Evolutionary conservation across 2,113 vertebrate genomes (phyloP).

Genomic region (Calidris pugnax): DNA sequence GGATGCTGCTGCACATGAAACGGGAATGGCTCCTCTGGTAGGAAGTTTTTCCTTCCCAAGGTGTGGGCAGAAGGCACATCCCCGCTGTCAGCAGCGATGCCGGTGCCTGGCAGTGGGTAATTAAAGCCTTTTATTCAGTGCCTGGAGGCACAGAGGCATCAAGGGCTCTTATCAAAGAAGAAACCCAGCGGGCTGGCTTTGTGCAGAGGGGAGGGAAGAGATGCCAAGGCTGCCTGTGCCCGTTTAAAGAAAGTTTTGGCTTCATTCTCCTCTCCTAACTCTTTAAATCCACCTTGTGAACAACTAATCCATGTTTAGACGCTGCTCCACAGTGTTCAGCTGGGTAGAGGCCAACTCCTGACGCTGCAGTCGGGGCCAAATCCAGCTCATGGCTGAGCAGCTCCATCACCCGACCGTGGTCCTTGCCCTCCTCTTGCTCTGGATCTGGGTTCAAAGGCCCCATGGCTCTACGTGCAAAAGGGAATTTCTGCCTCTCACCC

Average conservation of each 20-base stretch:
- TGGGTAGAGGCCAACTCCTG: background rate
- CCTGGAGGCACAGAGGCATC: constrained; percentile 24
- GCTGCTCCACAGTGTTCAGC: background rate
- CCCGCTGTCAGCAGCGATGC: background rate
- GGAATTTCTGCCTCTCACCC: background rate
- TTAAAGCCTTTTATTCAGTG: constrained; percentile 53
- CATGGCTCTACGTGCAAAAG: fast-evolving
- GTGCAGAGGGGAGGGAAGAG: background rate
- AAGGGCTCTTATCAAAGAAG: constrained; percentile 37
- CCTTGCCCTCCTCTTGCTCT: background rate
- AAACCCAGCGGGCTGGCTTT: background rate
- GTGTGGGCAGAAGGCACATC: constrained; percentile 4
- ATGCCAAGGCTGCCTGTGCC: background rate
- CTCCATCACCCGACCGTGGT: fast-evolving
- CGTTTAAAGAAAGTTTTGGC: background rate
- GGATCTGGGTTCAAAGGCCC: background rate
- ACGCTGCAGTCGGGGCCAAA: background rate
- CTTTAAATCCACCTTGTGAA: background rate
- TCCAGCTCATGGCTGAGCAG: background rate
- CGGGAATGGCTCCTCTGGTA: background rate
- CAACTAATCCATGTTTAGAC: background rate
- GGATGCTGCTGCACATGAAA: background rate
- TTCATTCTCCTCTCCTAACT: background rate
- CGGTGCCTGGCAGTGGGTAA: constrained; percentile 33
- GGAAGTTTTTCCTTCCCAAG: background rate